Evolutionary conservation across 1,140 invertebrate species (phyloP).

Genomic region (Apis mellifera): DNA sequence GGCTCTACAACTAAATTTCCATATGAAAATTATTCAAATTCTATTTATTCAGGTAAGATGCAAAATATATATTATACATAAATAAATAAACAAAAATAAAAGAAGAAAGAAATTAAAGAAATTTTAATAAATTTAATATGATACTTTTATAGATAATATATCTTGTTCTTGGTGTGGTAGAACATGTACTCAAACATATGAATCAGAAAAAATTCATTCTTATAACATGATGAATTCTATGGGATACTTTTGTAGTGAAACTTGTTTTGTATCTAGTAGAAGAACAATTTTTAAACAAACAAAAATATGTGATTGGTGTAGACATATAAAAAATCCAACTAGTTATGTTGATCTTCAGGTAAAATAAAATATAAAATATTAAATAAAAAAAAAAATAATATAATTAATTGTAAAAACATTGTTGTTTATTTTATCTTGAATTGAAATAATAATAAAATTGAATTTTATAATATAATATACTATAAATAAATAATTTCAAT

Average conservation of each 20-base stretch:
- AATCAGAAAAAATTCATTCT: conserved; percentile 67
- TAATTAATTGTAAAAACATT: neutral
- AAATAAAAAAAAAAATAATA: neutral
- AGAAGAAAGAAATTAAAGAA: too few relatives aligned
- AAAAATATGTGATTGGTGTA: conserved; percentile 96
- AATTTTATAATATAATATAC: neutral
- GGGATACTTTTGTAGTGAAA: conserved; percentile 87
- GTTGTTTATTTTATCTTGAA: neutral
- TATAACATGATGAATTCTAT: conserved; percentile 62
- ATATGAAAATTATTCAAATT: conserved; percentile 68
- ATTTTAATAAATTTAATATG: neutral
- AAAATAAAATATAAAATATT: neutral
- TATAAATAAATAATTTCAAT: neutral
- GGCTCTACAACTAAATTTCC: conserved; percentile 40
- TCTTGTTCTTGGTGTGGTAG: conserved; percentile 74
- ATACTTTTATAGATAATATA: conserved; percentile 62
- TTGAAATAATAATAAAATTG: too few relatives aligned
- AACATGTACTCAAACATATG: conserved; percentile 62
- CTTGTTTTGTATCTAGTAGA: conserved; percentile 93
- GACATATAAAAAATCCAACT: conserved; percentile 94
- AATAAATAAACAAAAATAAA: neutral
- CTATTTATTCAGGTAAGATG: conserved; percentile 68
- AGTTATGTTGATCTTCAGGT: conserved; percentile 93
- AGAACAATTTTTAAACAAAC: conserved; percentile 94
- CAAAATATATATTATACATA: neutral